Conservation (phyloP, 2,797 vertebrate species). For the Ibycter americanus region DNA sequence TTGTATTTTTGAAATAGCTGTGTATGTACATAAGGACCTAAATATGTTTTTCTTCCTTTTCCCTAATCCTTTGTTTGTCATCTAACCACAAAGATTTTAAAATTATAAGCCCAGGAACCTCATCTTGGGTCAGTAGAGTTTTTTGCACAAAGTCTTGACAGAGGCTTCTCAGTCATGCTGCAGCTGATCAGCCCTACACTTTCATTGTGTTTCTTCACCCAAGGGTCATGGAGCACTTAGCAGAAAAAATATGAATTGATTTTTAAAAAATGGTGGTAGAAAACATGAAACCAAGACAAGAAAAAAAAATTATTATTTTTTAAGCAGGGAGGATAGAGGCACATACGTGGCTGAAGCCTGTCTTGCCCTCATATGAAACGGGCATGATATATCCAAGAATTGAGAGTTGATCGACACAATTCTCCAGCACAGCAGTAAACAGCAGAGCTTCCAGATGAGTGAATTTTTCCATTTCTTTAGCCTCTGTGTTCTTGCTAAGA, state of each 20-base stretch:
- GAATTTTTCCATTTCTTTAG: constrained; percentile 26
- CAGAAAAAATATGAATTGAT: neutral
- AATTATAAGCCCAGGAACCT: neutral
- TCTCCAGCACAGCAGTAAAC: constrained; percentile 78
- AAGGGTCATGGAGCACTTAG: neutral
- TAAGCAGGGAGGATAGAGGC: neutral
- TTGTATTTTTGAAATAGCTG: neutral
- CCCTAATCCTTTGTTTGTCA: neutral
- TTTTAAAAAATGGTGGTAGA: neutral
- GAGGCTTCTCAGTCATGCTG: neutral
- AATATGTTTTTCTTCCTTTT: neutral
- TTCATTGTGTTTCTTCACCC: neutral
- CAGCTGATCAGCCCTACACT: neutral
- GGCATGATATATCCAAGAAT: constrained; percentile 80
- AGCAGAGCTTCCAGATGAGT: constrained; percentile 71
- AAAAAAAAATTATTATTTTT: neutral
- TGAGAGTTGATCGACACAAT: constrained; percentile 77
- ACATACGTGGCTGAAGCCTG: constrained; percentile 47
- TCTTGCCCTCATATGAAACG: neutral
- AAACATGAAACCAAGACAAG: neutral
- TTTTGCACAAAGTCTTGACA: neutral
- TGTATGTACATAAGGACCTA: neutral
- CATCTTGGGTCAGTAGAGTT: neutral
- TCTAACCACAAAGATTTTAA: neutral
- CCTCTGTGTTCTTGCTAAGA: neutral